Conservation (phyloP, 2,797 vertebrate genomes). For the Hoplostethus atlanticus region DNA sequence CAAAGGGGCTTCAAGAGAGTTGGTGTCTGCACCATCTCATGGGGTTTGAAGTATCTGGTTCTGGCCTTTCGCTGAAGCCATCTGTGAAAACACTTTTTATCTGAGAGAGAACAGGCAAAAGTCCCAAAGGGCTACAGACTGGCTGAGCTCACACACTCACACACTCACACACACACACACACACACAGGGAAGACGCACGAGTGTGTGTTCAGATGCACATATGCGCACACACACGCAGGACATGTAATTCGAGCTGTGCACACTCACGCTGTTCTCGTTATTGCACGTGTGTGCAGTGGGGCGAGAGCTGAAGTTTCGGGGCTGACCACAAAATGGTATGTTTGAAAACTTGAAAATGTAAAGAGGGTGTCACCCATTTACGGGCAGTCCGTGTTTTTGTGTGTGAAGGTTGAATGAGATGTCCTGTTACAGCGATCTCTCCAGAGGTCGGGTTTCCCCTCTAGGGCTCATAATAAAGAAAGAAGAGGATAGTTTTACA, state of each 20-base stretch:
- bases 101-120: conserved; percentile 17
- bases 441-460: neutral
- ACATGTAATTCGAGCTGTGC: conserved; percentile 35
- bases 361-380: neutral
- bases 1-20: conserved; percentile 14
- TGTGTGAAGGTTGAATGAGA: neutral
- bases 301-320: neutral
- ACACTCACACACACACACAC: conserved; percentile 3
- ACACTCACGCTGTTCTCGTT: conserved; percentile 30
- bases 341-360: conserved; percentile 10
- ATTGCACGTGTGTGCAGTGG: conserved; percentile 4
- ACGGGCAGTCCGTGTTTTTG: conserved; percentile 9
- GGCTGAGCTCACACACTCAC: conserved; percentile 12
- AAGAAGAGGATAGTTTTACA: conserved; percentile 22
- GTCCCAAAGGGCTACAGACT: conserved; percentile 15
- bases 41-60: conserved; percentile 70
- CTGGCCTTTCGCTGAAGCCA: conserved; percentile 62
- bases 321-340: conserved; percentile 23
- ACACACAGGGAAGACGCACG: neutral
- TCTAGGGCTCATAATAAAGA: conserved; percentile 36
- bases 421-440: neutral
- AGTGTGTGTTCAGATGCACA: neutral
- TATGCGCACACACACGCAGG: conserved; percentile 13
- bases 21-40: conserved; percentile 52
- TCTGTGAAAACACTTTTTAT: conserved; percentile 74